Percentiles rank a stretch among this genome's conserved stretches.
phyloP scores from a whole-genome alignment of 2,888 invertebrate genomes.

The Ectobius pallidus region DNA sequence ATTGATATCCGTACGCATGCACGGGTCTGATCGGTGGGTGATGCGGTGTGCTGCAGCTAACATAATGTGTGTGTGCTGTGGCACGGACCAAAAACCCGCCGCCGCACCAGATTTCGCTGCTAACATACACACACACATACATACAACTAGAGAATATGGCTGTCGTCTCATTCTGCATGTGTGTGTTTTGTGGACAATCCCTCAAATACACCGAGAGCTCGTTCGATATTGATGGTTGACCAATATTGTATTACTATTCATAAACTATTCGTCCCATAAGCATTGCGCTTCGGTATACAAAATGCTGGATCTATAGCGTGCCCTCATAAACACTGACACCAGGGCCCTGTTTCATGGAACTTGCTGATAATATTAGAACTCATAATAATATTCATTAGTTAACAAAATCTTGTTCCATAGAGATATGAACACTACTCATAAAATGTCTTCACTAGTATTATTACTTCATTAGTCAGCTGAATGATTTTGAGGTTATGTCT shows the following conservation, averaged over 20 bases:
- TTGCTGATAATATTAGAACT: too few species aligned
- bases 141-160: constrained; percentile 15
- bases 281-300: constrained; percentile 23
- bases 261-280: constrained; percentile 32
- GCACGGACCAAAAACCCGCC: constrained; percentile 12
- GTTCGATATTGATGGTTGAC: constrained; percentile 37
- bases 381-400: too few species aligned
- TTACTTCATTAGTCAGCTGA: too few species aligned
- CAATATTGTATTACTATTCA: constrained; percentile 40
- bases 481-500: too few species aligned
- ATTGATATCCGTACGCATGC: constrained; percentile 41
- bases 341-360: too few species aligned
- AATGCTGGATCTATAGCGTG: not conserved
- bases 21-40: constrained; percentile 32
- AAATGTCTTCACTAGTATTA: too few species aligned
- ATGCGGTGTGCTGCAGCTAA: constrained; percentile 19
- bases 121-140: too few species aligned
- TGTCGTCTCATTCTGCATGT: constrained; percentile 16
- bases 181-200: constrained; percentile 35
- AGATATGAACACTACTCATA: too few species aligned
- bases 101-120: constrained; percentile 9
- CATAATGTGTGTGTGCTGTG: constrained; percentile 26
- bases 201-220: constrained; percentile 34
- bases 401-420: too few species aligned
- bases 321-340: constrained; percentile 6